A percentile compares a stretch with the other conserved stretches of the same genome.
Evolutionary conservation across 2,113 vertebrate species (phyloP).

Genomic region (human (Homo sapiens)): DNA sequence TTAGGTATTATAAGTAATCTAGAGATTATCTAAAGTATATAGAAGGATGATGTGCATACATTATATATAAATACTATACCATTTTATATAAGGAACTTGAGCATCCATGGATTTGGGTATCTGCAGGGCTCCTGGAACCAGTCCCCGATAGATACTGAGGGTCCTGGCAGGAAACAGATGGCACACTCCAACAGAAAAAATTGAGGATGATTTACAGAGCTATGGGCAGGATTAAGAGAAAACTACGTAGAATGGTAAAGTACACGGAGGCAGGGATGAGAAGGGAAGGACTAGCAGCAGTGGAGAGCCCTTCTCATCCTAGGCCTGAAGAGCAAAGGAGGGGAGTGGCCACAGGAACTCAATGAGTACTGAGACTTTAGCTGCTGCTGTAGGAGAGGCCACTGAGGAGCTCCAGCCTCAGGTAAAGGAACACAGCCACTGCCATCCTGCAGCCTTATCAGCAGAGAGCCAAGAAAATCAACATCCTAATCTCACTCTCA

Average conservation of each 20-base stretch:
- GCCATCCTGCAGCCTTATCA: neutral
- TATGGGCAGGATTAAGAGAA: neutral
- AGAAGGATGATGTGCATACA: neutral
- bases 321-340: neutral
- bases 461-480: neutral
- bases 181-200: neutral
- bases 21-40: neutral
- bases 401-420: neutral
- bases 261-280: neutral
- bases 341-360: neutral
- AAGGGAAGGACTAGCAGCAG: neutral
- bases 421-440: neutral
- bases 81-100: neutral
- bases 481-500: neutral
- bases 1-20: neutral
- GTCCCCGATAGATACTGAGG: neutral
- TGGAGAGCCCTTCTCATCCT: neutral
- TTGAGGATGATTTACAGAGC: neutral
- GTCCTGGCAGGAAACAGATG: constrained; percentile 21
- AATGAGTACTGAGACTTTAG: neutral
- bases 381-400: neutral
- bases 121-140: neutral
- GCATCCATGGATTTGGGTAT: neutral
- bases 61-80: neutral
- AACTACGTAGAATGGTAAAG: neutral